Evolutionary conservation across 2,113 vertebrate species (phyloP).

Genomic region (Solea senegalensis): DNA sequence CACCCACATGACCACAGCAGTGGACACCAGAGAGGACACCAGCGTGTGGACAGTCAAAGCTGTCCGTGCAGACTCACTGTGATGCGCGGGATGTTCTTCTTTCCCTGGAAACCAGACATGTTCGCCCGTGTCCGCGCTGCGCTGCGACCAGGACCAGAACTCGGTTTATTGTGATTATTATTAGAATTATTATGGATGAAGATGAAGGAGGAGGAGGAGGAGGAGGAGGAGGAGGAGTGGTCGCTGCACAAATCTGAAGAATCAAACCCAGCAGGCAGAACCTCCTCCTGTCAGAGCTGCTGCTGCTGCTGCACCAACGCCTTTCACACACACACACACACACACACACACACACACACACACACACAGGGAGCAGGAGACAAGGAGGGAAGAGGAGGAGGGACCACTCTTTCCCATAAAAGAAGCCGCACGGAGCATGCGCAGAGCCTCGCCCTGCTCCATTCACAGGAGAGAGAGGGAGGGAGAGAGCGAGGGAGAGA

Average conservation of each 20-base stretch:
- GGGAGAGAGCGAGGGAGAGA: background rate
- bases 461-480: conserved; percentile 49
- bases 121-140: conserved; percentile 61
- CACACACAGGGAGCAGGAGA: conserved; percentile 65
- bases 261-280: background rate
- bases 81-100: conserved; percentile 98
- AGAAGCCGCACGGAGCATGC: conserved; percentile 76
- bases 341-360: conserved; percentile 33
- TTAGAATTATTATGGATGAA: conserved; percentile 32
- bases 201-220: conserved; percentile 8
- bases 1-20: conserved; percentile 39
- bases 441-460: conserved; percentile 81
- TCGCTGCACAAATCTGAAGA: conserved; percentile 39
- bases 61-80: conserved; percentile 86
- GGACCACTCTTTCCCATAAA: conserved; percentile 70
- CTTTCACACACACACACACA: conserved; percentile 70
- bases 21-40: conserved; percentile 3
- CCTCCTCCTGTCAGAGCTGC: background rate
- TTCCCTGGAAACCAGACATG: conserved; percentile 87
- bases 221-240: conserved; percentile 1
- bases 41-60: too few species aligned
- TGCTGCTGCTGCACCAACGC: conserved; percentile 82
- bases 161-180: conserved; percentile 17
- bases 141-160: conserved; percentile 58
- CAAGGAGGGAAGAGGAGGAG: conserved; percentile 60